Evolutionary conservation across 2,113 vertebrate species (phyloP).

Genomic region (Micromys minutus): DNA sequence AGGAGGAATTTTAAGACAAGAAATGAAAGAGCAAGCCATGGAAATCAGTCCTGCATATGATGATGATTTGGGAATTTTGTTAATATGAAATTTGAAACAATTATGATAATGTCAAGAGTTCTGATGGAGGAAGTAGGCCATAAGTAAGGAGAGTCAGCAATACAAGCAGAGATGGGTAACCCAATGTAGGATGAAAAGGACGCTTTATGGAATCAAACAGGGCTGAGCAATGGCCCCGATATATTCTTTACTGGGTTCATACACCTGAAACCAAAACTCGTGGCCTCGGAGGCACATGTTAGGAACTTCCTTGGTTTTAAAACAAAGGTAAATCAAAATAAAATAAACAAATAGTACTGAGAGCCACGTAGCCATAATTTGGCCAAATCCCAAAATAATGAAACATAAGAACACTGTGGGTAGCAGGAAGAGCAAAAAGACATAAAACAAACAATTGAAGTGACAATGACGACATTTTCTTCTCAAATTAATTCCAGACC

Average conservation of each 20-base stretch:
- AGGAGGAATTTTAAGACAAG: not conserved
- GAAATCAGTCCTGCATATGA: not conserved
- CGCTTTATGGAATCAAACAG: not conserved
- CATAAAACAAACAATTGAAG: not conserved
- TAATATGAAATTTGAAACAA: not conserved
- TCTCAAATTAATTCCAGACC: not conserved
- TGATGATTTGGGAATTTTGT: not conserved
- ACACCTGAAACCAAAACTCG: no score
- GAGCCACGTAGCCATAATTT: not conserved
- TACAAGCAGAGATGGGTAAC: no score
- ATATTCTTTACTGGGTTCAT: not conserved
- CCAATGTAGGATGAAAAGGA: no score
- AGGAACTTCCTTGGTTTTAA: not conserved
- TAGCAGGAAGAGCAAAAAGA: not conserved
- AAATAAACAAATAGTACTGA: not conserved
- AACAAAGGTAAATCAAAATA: not conserved
- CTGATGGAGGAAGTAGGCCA: not conserved
- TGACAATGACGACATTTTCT: not conserved
- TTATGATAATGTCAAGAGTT: not conserved
- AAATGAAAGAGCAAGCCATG: not conserved
- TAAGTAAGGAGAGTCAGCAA: no score
- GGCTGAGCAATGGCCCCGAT: not conserved
- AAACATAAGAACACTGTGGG: not conserved
- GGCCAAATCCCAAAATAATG: not conserved
- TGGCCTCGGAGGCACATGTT: not conserved